Percentiles rank a stretch among this genome's conserved stretches.
These are phyloP conservation scores for Tigriopus californicus DNA, from an alignment of 2,888 invertebrate genomes.

Conservation along the genomic window DNA sequence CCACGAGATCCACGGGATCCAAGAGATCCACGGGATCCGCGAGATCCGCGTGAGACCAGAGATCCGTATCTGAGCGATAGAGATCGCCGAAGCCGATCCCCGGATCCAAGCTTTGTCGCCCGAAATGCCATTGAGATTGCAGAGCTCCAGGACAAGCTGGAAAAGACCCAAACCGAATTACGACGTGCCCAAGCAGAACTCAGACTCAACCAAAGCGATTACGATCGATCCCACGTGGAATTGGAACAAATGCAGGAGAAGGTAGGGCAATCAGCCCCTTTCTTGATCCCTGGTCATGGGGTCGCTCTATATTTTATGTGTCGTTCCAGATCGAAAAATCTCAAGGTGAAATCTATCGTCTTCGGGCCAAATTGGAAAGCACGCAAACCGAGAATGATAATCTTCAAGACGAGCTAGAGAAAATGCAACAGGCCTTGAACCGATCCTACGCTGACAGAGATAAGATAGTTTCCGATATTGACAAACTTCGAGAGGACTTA, in stretches of 20 bases:
- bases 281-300: no score
- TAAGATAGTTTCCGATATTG: conserved; percentile 60
- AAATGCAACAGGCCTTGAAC: conserved; percentile 59
- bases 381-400: conserved; percentile 86
- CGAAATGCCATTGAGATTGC: conserved; percentile 28
- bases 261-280: conserved; percentile 27
- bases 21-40: conserved; percentile 28
- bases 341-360: conserved; percentile 80
- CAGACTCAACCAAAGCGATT: conserved; percentile 74
- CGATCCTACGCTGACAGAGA: conserved; percentile 73
- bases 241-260: conserved; percentile 72
- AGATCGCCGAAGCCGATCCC: background rate
- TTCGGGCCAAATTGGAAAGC: conserved; percentile 82
- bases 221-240: conserved; percentile 63
- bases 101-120: conserved; percentile 3
- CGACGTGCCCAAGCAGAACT: conserved; percentile 73
- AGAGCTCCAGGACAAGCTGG: conserved; percentile 43
- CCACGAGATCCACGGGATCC: conserved; percentile 27
- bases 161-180: conserved; percentile 62
- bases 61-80: background rate
- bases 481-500: conserved; percentile 68
- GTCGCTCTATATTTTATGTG: no score
- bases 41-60: background rate
- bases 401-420: conserved; percentile 74
- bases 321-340: conserved; percentile 48